Base-by-base conservation (phyloP, 2,797 vertebrate genomes). In the Poecilia gillii region DNA sequence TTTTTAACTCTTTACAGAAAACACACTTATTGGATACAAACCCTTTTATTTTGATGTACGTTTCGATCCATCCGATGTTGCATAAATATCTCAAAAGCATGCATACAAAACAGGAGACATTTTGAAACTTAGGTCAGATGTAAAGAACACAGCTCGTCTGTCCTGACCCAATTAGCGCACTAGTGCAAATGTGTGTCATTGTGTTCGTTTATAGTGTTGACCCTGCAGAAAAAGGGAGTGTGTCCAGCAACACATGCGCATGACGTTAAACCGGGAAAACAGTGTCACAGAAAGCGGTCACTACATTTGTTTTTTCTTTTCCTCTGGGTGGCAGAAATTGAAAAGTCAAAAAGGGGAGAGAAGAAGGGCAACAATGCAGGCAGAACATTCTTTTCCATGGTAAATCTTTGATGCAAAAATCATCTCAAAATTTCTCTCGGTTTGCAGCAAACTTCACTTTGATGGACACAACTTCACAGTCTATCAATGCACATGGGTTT, bases 291-390 rank as follows among this genome's bases (percentile, higher is more conserved):
- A 51, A 43, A 66, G 62, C n/a, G 77, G 31, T 39, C 64, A 72
- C 20, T 82, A 33, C 64, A 43, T 28, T 25, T 74, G n/a, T 46
- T 43, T n/a, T 45, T 39, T 20, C 49, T 28, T 0, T 43, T 39
- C 36, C 62, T 23, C 0, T 51, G 0, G 41, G 33, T n/a, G 51
- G 75, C 31, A 55, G 31, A 71, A 41, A 59, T 12, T n/a, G 66
- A 82, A 79, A 72, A 36, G 64, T 45, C 74, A 0, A 49, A 28
- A 47, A 33, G 31, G 13, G n/a, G n/a, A 28, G 14, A 72, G n/a
- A 71, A 72, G 77, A 80, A 66, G 73, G 85, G 62, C 82, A 84
- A 55, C 66, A 47, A 81, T 77, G 73, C 57, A 75, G 82, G 73
- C 71, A 82, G 57, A 82, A 85, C 6, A 53, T 41, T 0, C 13